Evolutionary conservation across 2,888 invertebrate species (phyloP).

Genomic region (Tiliacea aurago): DNA sequence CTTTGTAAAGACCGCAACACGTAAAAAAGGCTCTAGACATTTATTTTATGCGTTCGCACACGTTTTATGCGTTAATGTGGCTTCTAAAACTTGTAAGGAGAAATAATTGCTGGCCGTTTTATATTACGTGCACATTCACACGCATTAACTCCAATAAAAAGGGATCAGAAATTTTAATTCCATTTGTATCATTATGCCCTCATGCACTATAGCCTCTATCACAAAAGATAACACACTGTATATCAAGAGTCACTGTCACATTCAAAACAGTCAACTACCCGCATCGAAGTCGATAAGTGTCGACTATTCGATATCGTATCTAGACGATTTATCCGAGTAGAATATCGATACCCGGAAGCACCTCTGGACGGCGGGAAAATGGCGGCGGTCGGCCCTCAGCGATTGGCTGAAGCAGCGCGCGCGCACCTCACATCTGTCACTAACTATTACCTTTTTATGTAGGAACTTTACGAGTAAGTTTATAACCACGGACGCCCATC

Average conservation of each 20-base stretch:
- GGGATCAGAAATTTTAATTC: conserved; percentile 25
- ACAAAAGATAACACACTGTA: conserved; percentile 63
- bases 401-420: conserved; percentile 73
- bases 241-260: conserved; percentile 63
- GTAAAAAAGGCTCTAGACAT: conserved; percentile 59
- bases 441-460: conserved; percentile 78
- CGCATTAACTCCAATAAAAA: conserved; percentile 28
- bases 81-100: conserved; percentile 60
- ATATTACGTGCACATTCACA: conserved; percentile 39
- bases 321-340: conserved; percentile 68
- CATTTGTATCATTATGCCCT: conserved; percentile 17
- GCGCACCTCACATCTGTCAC: conserved; percentile 76
- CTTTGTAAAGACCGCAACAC: conserved; percentile 58
- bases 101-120: conserved; percentile 43
- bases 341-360: conserved; percentile 70
- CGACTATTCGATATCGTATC: conserved; percentile 68
- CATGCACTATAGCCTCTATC: conserved; percentile 40
- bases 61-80: conserved; percentile 59
- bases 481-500: conserved; percentile 73
- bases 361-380: conserved; percentile 71
- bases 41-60: conserved; percentile 61
- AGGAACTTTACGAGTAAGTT: conserved; percentile 70
- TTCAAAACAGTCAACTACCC: conserved; percentile 66
- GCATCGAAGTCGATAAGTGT: conserved; percentile 69
- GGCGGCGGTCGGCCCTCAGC: conserved; percentile 68